Evolutionary conservation across 2,113 vertebrate species (phyloP).

Genomic region (Oceanites oceanicus): DNA sequence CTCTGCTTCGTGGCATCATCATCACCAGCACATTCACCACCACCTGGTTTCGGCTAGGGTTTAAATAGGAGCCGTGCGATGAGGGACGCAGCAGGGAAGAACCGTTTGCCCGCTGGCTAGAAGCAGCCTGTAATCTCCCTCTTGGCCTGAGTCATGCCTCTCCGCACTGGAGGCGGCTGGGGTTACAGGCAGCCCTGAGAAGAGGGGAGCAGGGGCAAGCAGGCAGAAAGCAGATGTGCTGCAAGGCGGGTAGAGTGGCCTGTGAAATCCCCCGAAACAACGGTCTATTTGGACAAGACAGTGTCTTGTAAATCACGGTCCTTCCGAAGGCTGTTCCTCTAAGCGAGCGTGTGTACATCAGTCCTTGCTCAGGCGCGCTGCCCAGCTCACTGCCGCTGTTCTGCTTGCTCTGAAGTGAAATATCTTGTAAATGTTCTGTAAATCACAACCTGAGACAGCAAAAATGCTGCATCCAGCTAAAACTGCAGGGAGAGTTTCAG

Average conservation of each 20-base stretch:
- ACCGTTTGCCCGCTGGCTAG: neutral
- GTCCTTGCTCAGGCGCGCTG: neutral
- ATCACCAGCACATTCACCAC: rapidly evolving
- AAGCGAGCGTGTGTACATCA: rapidly evolving
- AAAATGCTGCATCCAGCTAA: neutral
- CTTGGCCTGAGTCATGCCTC: neutral
- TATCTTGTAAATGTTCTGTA: neutral
- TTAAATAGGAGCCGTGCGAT: neutral
- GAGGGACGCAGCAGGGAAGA: neutral
- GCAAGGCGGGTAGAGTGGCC: neutral
- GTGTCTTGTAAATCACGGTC: neutral
- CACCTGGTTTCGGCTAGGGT: neutral
- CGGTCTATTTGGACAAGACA: neutral
- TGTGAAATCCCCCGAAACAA: neutral
- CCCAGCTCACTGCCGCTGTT: neutral
- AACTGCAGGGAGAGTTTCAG: neutral
- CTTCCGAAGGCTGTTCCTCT: neutral
- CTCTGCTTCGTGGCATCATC: neutral
- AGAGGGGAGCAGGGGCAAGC: neutral
- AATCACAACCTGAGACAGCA: conserved; percentile 13
- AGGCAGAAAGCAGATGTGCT: neutral
- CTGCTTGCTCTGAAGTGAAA: neutral
- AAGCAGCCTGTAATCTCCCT: neutral
- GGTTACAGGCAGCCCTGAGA: neutral
- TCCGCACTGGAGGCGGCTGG: rapidly evolving